phyloP scores from a whole-genome alignment of 2,797 vertebrate genomes.

The Cyprinodon diabolis region DNA sequence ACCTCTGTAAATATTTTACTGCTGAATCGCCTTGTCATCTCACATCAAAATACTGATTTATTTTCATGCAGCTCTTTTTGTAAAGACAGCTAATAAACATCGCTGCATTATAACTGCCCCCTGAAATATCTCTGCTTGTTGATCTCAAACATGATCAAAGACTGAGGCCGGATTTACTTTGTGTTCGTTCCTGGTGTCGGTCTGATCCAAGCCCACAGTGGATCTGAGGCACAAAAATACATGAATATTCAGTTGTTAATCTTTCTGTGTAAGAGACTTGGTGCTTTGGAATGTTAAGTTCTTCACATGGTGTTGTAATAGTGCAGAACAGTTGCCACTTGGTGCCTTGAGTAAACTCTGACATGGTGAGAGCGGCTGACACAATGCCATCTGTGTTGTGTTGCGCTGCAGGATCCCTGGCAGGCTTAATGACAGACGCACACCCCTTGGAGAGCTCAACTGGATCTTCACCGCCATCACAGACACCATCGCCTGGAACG shows the following conservation, averaged over 20 bases:
- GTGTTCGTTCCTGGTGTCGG: neutral
- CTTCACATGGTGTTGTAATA: slow-evolving; percentile 32
- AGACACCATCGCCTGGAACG: slow-evolving; percentile 98
- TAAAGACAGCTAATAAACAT: neutral
- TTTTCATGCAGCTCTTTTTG: neutral
- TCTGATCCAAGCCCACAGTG: neutral
- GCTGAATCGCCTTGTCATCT: neutral
- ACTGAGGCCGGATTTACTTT: neutral
- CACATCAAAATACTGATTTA: slow-evolving; percentile 3
- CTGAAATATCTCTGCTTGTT: neutral
- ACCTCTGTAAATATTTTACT: slow-evolving; percentile 4
- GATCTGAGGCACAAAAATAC: neutral
- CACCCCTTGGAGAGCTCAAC: slow-evolving; percentile 96
- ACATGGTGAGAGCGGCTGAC: slow-evolving; percentile 50
- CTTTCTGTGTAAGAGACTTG: slow-evolving; percentile 28
- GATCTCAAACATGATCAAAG: neutral
- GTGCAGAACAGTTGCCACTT: slow-evolving; percentile 41
- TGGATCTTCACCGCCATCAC: slow-evolving; percentile 99
- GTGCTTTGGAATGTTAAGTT: slow-evolving; percentile 42
- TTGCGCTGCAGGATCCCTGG: slow-evolving; percentile 90
- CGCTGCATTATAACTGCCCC: neutral
- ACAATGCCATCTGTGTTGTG: slow-evolving; percentile 54
- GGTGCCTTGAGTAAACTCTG: slow-evolving; percentile 48
- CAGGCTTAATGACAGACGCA: slow-evolving; percentile 95
- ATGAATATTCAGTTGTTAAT: slow-evolving; percentile 35